Percentiles rank a stretch among this genome's conserved stretches.
These are phyloP conservation scores for Drosophila punjabiensis DNA, from an alignment of 1,140 invertebrate species.

Conservation along the genomic window DNA sequence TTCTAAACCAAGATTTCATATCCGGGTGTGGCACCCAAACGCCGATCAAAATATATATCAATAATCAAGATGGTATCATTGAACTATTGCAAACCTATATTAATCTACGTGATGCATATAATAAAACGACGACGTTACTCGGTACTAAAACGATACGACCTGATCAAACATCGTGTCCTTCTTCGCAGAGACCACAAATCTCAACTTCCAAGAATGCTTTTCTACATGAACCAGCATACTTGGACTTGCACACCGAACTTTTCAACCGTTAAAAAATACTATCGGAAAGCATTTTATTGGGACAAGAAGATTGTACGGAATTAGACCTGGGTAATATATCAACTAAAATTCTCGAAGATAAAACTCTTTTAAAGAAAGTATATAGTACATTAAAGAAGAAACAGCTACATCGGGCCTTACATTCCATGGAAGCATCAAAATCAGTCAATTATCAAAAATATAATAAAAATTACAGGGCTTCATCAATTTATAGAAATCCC, in stretches of 20 bases:
- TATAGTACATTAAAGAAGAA: slow-evolving; percentile 77
- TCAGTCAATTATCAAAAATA: background rate
- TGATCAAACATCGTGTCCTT: slow-evolving; percentile 74
- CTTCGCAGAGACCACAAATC: slow-evolving; percentile 55
- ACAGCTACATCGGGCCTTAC: slow-evolving; percentile 72
- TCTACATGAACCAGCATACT: background rate
- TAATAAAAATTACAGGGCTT: slow-evolving; percentile 32
- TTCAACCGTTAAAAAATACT: slow-evolving; percentile 44
- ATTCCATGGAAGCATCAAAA: slow-evolving; percentile 65
- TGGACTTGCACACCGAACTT: slow-evolving; percentile 18
- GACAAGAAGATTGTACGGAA: background rate
- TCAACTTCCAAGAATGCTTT: slow-evolving; percentile 4
- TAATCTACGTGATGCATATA: slow-evolving; percentile 64
- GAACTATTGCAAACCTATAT: slow-evolving; percentile 71
- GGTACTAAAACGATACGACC: slow-evolving; percentile 73
- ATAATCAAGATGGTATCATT: slow-evolving; percentile 61
- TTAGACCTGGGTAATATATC: too few relatives aligned
- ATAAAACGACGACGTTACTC: slow-evolving; percentile 67
- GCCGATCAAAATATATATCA: slow-evolving; percentile 86
- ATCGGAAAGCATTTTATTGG: slow-evolving; percentile 13
- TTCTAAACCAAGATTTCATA: slow-evolving; percentile 91
- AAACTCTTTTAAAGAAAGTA: slow-evolving; percentile 68
- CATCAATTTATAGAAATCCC: slow-evolving; percentile 48
- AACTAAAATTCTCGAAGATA: slow-evolving; percentile 65
- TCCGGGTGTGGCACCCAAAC: slow-evolving; percentile 87